phyloP scores from a whole-genome alignment of 2,888 invertebrate genomes.

The Tribolium freemani region DNA sequence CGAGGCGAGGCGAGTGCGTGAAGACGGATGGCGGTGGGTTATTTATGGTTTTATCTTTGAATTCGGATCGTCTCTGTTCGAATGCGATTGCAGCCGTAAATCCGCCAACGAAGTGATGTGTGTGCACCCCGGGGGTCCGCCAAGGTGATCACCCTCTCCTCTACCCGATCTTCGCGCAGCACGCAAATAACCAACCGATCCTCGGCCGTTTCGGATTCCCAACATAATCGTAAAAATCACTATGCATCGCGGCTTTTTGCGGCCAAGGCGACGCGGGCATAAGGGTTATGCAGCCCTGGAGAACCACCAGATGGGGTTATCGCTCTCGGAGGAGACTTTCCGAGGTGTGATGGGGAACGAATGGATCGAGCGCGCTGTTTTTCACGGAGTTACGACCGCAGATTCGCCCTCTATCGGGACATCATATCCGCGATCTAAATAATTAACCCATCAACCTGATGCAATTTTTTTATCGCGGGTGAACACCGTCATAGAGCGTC shows the following conservation, averaged over 20 bases:
- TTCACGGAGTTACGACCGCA: conserved; percentile 63
- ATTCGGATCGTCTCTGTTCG: conserved; percentile 56
- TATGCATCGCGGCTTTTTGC: conserved; percentile 63
- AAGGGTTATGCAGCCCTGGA: conserved; percentile 69
- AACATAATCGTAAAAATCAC: conserved; percentile 70
- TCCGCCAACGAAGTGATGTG: conserved; percentile 57
- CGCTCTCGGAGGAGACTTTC: conserved; percentile 70
- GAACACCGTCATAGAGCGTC: conserved; percentile 41
- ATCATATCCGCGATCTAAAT: conserved; percentile 60
- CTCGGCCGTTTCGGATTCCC: conserved; percentile 60
- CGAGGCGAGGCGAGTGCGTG: conserved; percentile 38
- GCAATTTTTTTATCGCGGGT: background rate
- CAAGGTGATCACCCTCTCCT: conserved; percentile 55
- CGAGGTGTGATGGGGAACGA: conserved; percentile 66
- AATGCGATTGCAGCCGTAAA: conserved; percentile 55
- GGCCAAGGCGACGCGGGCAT: conserved; percentile 54
- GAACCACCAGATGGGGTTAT: conserved; percentile 73
- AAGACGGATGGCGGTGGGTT: conserved; percentile 54
- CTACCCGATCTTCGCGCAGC: conserved; percentile 53
- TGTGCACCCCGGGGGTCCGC: conserved; percentile 57
- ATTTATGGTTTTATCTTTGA: conserved; percentile 55
- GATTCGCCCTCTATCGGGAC: conserved; percentile 67
- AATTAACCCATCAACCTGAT: conserved; percentile 24
- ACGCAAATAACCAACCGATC: conserved; percentile 59
- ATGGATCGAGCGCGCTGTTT: conserved; percentile 62